Conservation (phyloP, 2,797 vertebrate species). For the Sciurus vulgaris region DNA sequence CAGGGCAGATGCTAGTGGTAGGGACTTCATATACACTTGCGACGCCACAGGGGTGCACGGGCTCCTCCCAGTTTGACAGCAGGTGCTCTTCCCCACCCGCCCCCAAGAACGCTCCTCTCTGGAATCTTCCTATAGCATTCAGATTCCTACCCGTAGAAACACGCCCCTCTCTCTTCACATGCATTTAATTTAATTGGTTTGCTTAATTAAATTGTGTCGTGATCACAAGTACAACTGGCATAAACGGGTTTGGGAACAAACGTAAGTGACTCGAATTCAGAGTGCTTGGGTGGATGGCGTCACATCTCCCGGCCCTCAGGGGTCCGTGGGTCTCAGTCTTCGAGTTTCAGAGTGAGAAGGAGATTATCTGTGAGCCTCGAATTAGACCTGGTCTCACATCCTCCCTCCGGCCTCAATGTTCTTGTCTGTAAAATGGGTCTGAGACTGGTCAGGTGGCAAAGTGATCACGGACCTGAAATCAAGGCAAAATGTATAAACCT, state of each 20-base stretch:
- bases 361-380: not conserved
- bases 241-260: not conserved
- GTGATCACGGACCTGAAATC: not conserved
- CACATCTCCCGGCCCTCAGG: accelerated
- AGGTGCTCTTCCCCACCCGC: not conserved
- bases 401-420: not conserved
- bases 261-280: not conserved
- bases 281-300: accelerated
- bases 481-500: not conserved
- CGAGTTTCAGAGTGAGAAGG: not conserved
- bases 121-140: not conserved
- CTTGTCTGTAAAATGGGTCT: not conserved
- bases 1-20: not conserved
- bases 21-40: not conserved
- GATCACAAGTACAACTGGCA: not conserved
- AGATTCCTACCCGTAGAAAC: conserved; percentile 6
- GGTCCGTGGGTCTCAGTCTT: not conserved
- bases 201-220: conserved; percentile 36
- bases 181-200: not conserved
- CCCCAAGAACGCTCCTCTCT: not conserved
- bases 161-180: not conserved
- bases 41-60: not conserved
- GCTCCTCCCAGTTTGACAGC: not conserved
- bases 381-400: not conserved
- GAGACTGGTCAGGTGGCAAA: not conserved